Evolutionary conservation across 2,797 vertebrate species (phyloP).

Genomic region (Enteromius unitaeniatus): DNA sequence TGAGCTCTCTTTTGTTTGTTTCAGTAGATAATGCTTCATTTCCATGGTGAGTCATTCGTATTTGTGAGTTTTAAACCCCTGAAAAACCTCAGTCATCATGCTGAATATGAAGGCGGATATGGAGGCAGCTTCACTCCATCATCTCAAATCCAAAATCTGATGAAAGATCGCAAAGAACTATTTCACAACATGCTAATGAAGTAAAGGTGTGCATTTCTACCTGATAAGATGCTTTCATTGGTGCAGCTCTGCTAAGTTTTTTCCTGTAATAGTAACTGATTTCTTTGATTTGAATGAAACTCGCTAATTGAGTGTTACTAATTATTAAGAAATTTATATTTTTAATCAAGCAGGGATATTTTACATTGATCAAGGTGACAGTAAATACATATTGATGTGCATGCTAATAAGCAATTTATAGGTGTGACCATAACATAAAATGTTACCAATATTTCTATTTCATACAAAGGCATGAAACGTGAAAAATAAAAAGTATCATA

Average conservation of each 20-base stretch:
- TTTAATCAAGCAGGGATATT: background rate
- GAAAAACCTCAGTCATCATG: background rate
- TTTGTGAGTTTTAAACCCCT: slow-evolving; percentile 3
- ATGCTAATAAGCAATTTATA: too few species aligned
- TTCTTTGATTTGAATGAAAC: background rate
- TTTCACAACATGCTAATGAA: background rate
- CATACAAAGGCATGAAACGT: too few species aligned
- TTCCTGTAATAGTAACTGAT: background rate
- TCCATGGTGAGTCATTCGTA: slow-evolving; percentile 12
- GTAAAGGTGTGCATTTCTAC: background rate
- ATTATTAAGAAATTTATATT: background rate
- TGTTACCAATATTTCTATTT: too few species aligned
- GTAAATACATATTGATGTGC: background rate
- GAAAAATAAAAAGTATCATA: too few species aligned
- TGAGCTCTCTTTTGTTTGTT: slow-evolving; percentile 6
- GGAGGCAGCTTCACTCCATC: background rate
- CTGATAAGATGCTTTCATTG: background rate
- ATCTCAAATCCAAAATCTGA: background rate
- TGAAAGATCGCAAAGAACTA: background rate
- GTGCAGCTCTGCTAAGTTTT: background rate
- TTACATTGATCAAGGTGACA: background rate
- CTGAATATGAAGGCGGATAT: background rate
- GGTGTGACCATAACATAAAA: too few species aligned
- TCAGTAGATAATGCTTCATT: slow-evolving; percentile 24
- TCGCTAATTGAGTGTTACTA: background rate